These are phyloP conservation scores for Helarctos malayanus DNA, from an alignment of 2,797 vertebrate genomes.

Conservation along the genomic window DNA sequence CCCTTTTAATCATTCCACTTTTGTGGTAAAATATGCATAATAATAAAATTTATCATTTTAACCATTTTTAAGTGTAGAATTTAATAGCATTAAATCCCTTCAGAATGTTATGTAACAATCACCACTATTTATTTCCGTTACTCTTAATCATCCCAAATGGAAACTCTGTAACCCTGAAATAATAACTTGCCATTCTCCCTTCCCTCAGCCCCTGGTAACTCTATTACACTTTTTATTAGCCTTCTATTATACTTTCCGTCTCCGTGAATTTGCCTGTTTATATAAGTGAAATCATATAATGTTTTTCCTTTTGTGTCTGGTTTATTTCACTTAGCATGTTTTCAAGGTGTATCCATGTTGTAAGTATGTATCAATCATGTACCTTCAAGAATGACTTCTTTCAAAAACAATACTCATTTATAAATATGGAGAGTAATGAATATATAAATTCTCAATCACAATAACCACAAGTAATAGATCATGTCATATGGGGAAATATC, in stretches of 20 bases:
- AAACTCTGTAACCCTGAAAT: not conserved
- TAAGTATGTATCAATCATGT: not conserved
- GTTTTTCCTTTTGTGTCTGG: not conserved
- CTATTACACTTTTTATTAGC: not conserved
- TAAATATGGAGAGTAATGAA: not conserved
- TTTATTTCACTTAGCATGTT: slow-evolving; percentile 6
- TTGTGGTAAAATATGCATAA: not conserved
- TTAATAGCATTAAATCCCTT: not conserved
- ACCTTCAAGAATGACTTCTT: slow-evolving; percentile 29
- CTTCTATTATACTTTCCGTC: not conserved
- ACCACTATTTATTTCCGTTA: not conserved
- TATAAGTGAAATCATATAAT: not conserved
- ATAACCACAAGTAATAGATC: not conserved
- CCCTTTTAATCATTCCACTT: not conserved
- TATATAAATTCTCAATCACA: not conserved
- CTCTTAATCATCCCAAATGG: not conserved
- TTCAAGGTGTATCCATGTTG: not conserved
- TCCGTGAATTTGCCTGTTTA: not conserved
- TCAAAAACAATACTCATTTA: not conserved
- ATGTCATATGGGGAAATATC: not conserved
- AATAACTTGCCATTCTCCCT: not conserved
- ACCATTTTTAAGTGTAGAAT: not conserved
- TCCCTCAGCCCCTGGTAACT: not conserved
- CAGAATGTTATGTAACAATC: not conserved
- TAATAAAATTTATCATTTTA: not conserved